Evolutionary conservation across 2,113 vertebrate species (phyloP), one percentile per base, ranked within the genome.

Genomic region (Dinomys branickii): DNA sequence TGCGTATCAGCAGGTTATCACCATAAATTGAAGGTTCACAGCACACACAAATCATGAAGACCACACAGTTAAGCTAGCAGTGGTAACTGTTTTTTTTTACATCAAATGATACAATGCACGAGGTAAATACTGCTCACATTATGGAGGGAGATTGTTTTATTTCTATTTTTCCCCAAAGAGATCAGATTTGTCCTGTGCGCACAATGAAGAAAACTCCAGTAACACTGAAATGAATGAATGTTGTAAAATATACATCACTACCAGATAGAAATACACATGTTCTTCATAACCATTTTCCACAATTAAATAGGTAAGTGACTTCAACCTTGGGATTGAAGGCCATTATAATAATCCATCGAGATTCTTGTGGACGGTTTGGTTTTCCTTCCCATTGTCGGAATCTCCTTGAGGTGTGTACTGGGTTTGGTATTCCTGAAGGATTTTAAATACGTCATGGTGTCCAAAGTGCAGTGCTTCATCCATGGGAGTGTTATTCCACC

Each of bases 401-500:
- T 99, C 98, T 1, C 99, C 99, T 90, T 98, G 99, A 5, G 99
- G 99, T 0, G 99, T 99, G 98, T 99, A 99, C 81, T 99, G 98
- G 97, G 98, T 99, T 98, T 99, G 99, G 98, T 99, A 99, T 7
- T 99, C 99, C 13, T 99, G 99, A 67, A 99, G 99, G 96, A 99
- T 99, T 97, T 99, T 99, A 92, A 99, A 99, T 1, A 99, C 99
- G 26, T 99, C 99, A 0, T 99, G 99, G 98, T 99, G 99, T 97
- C 99, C 99, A 4, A 99, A 99, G 97, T 99, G 99, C 96, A 99
- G 99, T 0, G 99, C 99, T 97, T 99, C 99, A 0, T 99, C 99
- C 99, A 99, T 99, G 0, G 99, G 99, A 1, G 99, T 99, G 98
- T 99, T 99, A 7, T 99, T 99, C 99, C 99, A 99, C 98, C 99